A percentile compares a stretch with the other conserved stretches of the same genome.
These are phyloP conservation scores for Pteropus rufus DNA, from an alignment of 2,797 vertebrate species.

Conservation along the genomic window DNA sequence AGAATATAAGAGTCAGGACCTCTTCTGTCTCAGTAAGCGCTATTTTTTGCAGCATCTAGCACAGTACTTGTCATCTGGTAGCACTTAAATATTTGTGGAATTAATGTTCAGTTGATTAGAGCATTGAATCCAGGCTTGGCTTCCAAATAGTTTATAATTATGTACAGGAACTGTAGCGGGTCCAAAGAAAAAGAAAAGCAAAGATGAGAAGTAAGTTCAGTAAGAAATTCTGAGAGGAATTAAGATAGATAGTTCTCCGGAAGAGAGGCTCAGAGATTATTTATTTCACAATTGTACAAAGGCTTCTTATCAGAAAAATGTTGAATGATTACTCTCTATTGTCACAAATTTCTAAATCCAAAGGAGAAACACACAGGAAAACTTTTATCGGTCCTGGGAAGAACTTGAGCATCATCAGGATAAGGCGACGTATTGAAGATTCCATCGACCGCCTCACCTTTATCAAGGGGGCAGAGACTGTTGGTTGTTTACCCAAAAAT, in stretches of 20 bases:
- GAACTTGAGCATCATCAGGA: neutral
- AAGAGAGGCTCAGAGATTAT: neutral
- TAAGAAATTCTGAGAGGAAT: neutral
- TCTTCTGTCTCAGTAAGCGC: neutral
- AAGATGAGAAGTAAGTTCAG: neutral
- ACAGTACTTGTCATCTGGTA: neutral
- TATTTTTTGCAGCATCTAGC: neutral
- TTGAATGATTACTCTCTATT: neutral
- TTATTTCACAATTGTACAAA: neutral
- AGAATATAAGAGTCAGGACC: neutral
- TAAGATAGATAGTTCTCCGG: neutral
- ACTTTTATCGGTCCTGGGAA: neutral
- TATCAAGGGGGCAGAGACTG: neutral
- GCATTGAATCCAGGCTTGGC: neutral
- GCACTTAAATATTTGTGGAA: neutral
- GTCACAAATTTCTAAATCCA: neutral
- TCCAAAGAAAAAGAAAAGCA: neutral
- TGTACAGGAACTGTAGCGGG: neutral
- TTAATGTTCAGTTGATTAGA: neutral
- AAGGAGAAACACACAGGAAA: neutral
- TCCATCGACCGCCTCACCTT: neutral
- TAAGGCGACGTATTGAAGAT: neutral
- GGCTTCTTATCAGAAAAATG: neutral
- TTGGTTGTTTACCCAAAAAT: neutral
- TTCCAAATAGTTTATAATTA: neutral